Conservation (phyloP, 1,140 invertebrate genomes). For the Liolophura sinensis region DNA sequence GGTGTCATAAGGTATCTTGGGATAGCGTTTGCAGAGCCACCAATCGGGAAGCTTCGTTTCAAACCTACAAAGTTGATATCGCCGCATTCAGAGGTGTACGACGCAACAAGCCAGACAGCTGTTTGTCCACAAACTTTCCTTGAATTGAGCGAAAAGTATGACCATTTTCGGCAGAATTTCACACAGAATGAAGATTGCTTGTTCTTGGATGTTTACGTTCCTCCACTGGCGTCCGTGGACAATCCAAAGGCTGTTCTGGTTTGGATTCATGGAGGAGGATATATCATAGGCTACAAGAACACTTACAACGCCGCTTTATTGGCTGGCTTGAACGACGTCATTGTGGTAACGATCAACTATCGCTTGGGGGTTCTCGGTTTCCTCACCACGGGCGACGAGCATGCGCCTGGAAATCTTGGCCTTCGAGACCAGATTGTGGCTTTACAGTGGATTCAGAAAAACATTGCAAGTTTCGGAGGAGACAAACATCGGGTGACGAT, state of each 20-base stretch:
- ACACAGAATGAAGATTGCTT: conserved; percentile 23
- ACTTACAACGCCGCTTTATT: conserved; percentile 86
- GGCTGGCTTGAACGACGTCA: conserved; percentile 85
- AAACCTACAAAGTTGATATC: too few species aligned
- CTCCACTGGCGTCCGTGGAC: not conserved
- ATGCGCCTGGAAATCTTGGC: conserved; percentile 68
- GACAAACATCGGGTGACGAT: conserved; percentile 71
- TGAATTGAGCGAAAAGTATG: too few species aligned
- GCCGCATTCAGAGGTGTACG: too few species aligned
- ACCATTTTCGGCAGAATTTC: too few species aligned
- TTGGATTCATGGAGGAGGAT: conserved; percentile 95
- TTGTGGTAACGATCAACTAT: conserved; percentile 95
- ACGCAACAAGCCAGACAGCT: too few species aligned
- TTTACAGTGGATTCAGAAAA: conserved; percentile 71
- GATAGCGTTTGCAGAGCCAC: too few species aligned
- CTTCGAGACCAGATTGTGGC: conserved; percentile 73
- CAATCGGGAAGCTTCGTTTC: too few species aligned
- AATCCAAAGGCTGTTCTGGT: conserved; percentile 87
- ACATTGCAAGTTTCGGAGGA: conserved; percentile 74
- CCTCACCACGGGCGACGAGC: conserved; percentile 9
- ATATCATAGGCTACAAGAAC: conserved; percentile 85
- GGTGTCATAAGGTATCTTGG: too few species aligned
- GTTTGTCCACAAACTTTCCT: too few species aligned
- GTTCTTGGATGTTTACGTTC: conserved; percentile 20
- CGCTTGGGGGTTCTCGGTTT: conserved; percentile 82